Evolutionary conservation across 1,140 invertebrate genomes (phyloP).

Genomic region (Ylistrum balloti): DNA sequence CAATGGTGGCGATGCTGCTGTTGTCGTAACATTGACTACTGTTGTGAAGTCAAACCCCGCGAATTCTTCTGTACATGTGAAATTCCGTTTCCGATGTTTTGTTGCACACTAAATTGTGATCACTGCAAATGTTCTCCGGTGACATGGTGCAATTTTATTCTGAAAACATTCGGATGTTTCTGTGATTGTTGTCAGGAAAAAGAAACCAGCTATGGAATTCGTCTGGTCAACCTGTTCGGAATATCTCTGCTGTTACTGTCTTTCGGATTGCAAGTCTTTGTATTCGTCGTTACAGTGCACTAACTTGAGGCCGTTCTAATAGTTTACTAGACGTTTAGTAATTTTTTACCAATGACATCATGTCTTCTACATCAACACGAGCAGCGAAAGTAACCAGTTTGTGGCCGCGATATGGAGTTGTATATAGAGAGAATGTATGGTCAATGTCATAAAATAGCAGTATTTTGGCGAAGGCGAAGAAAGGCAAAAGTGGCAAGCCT

Average conservation of each 20-base stretch:
- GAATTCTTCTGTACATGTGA: constrained; percentile 58
- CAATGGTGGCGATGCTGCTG: constrained; percentile 60
- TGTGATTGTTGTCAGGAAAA: constrained; percentile 53
- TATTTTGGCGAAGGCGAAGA: too few species aligned
- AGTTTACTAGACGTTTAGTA: too few species aligned
- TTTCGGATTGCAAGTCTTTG: constrained; percentile 48
- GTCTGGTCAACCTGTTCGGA: constrained; percentile 54
- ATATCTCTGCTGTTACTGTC: constrained; percentile 50
- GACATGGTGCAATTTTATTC: constrained; percentile 52
- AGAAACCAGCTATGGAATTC: constrained; percentile 52
- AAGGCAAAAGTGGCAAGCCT: too few species aligned
- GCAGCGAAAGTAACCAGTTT: too few species aligned
- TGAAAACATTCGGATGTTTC: constrained; percentile 59
- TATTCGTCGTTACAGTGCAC: constrained; percentile 15
- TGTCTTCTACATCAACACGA: too few species aligned
- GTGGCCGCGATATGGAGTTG: too few species aligned
- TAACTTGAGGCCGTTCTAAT: too few species aligned
- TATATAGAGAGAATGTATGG: too few species aligned
- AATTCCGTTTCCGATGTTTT: constrained; percentile 56
- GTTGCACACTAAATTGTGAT: constrained; percentile 54
- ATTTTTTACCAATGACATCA: too few species aligned
- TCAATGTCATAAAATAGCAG: too few species aligned
- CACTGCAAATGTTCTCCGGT: constrained; percentile 56
- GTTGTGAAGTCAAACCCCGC: constrained; percentile 47
- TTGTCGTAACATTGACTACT: constrained; percentile 53